Percentiles rank a stretch among this genome's conserved stretches.
phyloP scores from a whole-genome alignment of 1,140 invertebrate genomes.

The Bombus pascuorum region DNA sequence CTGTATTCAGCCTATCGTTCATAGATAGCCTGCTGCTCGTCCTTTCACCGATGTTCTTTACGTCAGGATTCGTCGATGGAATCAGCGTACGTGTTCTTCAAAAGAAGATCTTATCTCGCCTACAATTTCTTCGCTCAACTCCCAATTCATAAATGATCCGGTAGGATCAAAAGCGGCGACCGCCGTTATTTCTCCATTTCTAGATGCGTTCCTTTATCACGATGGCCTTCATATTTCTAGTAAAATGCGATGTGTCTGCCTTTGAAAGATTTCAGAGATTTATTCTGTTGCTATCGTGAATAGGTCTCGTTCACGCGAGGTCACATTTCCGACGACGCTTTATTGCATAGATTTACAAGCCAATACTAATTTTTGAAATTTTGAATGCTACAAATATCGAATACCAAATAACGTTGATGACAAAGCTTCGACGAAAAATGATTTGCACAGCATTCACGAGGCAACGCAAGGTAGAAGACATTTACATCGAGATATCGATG shows the following conservation, averaged over 20 bases:
- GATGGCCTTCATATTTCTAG: neutral
- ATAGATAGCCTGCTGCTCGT: too few relatives aligned
- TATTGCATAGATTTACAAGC: too few relatives aligned
- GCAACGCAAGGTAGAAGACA: too few relatives aligned
- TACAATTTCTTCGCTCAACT: neutral
- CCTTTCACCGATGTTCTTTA: too few relatives aligned
- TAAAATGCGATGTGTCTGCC: too few relatives aligned
- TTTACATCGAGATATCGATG: too few relatives aligned
- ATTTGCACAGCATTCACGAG: too few relatives aligned
- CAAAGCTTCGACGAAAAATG: too few relatives aligned
- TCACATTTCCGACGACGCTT: too few relatives aligned
- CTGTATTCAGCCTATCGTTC: neutral
- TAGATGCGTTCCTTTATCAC: neutral
- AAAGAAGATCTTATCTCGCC: neutral
- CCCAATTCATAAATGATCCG: neutral
- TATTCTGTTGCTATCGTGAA: neutral
- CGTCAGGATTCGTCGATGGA: neutral
- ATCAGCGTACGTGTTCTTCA: neutral
- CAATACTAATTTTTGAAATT: too few relatives aligned
- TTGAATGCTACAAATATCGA: too few relatives aligned
- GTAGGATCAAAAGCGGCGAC: neutral
- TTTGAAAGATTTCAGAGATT: neutral
- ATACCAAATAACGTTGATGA: too few relatives aligned
- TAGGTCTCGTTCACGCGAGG: neutral
- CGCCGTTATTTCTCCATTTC: neutral